Evolutionary conservation across 2,888 invertebrate species (phyloP).

Genomic region (Monopis laevigella): DNA sequence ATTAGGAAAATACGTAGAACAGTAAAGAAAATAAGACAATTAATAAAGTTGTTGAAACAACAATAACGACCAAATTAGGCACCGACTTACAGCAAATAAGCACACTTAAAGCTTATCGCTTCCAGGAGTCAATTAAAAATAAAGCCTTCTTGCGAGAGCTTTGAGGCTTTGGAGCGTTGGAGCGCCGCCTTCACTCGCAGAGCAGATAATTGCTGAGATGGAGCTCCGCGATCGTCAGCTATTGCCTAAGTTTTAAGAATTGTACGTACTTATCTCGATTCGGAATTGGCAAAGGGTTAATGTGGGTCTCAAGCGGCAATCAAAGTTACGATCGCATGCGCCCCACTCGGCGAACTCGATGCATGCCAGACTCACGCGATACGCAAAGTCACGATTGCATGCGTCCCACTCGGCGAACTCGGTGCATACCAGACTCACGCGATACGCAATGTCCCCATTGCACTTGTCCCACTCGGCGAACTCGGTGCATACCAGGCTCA

Average conservation of each 20-base stretch:
- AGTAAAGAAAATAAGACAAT: too few relatives aligned
- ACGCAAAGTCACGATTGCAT: constrained; percentile 53
- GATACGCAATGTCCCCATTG: constrained; percentile 55
- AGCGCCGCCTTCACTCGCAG: neutral
- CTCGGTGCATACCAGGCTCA: constrained; percentile 29
- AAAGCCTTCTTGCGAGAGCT: neutral
- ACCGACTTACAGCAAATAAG: neutral
- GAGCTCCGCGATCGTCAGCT: constrained; percentile 30
- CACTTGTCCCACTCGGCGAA: neutral
- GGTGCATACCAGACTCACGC: constrained; percentile 31
- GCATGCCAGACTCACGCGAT: constrained; percentile 34
- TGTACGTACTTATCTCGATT: constrained; percentile 45
- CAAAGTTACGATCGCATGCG: constrained; percentile 47
- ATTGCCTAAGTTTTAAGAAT: constrained; percentile 55
- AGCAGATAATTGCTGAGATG: neutral
- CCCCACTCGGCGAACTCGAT: constrained; percentile 2
- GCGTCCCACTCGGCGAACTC: constrained; percentile 2
- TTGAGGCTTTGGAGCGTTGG: neutral
- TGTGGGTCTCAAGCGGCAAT: constrained; percentile 38
- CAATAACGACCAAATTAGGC: too few relatives aligned
- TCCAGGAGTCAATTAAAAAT: neutral
- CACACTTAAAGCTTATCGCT: neutral
- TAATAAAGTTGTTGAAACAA: too few relatives aligned
- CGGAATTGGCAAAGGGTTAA: constrained; percentile 51
- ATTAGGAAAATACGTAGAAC: too few relatives aligned